Percentiles rank a stretch among this genome's conserved stretches.
phyloP scores from a whole-genome alignment of 2,888 invertebrate species.

The Agonum fuliginosum region DNA sequence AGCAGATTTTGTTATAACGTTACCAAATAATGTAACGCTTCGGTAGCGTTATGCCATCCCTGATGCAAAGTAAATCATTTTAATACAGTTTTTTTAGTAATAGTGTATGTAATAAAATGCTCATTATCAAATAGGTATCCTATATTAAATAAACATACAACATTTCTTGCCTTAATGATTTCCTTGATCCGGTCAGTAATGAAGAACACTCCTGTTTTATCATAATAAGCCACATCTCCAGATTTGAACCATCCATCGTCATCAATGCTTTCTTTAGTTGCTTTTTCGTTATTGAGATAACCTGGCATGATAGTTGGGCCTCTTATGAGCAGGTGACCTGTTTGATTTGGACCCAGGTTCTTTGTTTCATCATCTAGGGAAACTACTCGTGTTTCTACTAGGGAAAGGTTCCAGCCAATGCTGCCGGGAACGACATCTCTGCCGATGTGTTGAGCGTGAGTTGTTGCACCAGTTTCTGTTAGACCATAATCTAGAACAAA shows the following conservation, averaged over 20 bases:
- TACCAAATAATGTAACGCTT: too few relatives aligned
- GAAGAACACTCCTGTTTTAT: conserved; percentile 83
- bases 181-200: conserved; percentile 90
- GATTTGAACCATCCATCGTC: conserved; percentile 83
- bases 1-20: too few relatives aligned
- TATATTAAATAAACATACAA: too few relatives aligned
- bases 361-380: conserved; percentile 75
- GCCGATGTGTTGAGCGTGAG: conserved; percentile 28
- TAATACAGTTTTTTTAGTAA: too few relatives aligned
- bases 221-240: conserved; percentile 88
- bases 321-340: conserved; percentile 88
- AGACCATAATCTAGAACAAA: conserved; percentile 80
- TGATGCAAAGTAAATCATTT: too few relatives aligned
- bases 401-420: conserved; percentile 77
- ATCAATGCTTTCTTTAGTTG: conserved; percentile 79
- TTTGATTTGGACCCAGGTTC: conserved; percentile 75
- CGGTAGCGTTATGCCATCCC: too few relatives aligned
- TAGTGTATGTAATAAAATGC: neutral
- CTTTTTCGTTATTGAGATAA: conserved; percentile 80
- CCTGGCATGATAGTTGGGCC: conserved; percentile 80
- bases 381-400: conserved; percentile 79
- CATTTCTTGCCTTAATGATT: too few relatives aligned
- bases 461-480: conserved; percentile 82
- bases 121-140: neutral
- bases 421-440: conserved; percentile 61